Evolutionary conservation across 2,888 invertebrate genomes (phyloP).

Genomic region (Protodeltote pygarga): DNA sequence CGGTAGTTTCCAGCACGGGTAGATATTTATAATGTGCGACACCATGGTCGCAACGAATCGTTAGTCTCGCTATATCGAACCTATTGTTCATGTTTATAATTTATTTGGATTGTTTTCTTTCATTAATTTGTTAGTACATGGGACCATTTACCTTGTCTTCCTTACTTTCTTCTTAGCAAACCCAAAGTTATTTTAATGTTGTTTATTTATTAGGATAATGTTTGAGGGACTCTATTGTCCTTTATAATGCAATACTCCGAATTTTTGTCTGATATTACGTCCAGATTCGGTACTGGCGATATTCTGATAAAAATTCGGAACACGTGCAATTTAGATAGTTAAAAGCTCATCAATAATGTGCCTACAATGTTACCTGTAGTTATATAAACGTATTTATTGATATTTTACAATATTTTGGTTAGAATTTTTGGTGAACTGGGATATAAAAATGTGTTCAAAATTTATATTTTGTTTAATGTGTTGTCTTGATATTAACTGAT

Average conservation of each 20-base stretch:
- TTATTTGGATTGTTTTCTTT: constrained; percentile 66
- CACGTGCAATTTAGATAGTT: constrained; percentile 61
- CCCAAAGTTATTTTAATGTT: constrained; percentile 83
- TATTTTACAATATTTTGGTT: constrained; percentile 69
- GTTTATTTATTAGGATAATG: constrained; percentile 78
- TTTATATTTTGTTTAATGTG: constrained; percentile 61
- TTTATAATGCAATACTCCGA: constrained; percentile 26
- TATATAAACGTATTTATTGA: constrained; percentile 71
- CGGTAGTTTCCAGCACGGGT: constrained; percentile 59
- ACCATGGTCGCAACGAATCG: constrained; percentile 15
- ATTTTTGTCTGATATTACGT: constrained; percentile 19
- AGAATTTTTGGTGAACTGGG: constrained; percentile 72
- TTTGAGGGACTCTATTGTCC: constrained; percentile 48
- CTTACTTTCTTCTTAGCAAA: constrained; percentile 75
- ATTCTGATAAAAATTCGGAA: constrained; percentile 28
- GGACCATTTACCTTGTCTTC: constrained; percentile 82
- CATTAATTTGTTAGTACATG: constrained; percentile 57
- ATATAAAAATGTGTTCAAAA: constrained; percentile 83
- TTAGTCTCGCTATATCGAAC: constrained; percentile 51
- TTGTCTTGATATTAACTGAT: constrained; percentile 81
- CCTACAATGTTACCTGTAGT: constrained; percentile 87
- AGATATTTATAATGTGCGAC: constrained; percentile 51
- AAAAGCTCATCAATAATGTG: constrained; percentile 83
- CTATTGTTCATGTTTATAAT: constrained; percentile 68
- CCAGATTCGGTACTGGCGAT: constrained; percentile 2